Conservation (phyloP, 64 coral and sea anemone genomes). For the Catalaphyllia jardinei region DNA sequence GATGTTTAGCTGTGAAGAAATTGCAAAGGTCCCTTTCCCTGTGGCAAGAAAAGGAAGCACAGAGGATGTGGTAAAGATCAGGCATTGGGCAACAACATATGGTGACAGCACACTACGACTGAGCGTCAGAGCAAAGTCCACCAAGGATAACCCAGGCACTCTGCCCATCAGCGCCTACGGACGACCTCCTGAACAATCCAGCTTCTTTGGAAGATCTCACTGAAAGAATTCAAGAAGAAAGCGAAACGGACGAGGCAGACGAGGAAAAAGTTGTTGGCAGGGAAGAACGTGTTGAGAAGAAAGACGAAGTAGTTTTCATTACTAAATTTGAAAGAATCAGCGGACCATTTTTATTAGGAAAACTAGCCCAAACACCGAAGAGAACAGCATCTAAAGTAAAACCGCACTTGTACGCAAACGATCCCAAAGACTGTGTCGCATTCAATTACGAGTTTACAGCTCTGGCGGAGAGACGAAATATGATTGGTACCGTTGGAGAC, state of each 20-base stretch:
- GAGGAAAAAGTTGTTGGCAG: neutral
- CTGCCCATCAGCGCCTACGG: constrained; percentile 36
- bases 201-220: constrained; percentile 32
- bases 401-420: constrained; percentile 14
- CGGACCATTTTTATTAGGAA: constrained; percentile 23
- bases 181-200: constrained; percentile 30
- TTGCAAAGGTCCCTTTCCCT: constrained; percentile 28
- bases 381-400: constrained; percentile 46
- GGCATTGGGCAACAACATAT: constrained; percentile 37
- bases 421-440: constrained; percentile 27
- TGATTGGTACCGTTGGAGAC: constrained; percentile 14
- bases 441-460: constrained; percentile 54
- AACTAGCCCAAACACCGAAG: constrained; percentile 5
- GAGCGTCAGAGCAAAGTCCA: constrained; percentile 38
- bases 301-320: constrained; percentile 33
- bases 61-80: constrained; percentile 51
- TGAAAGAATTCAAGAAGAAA: constrained; percentile 24
- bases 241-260: neutral
- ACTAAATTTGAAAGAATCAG: constrained; percentile 30
- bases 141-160: constrained; percentile 49
- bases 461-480: constrained; percentile 28
- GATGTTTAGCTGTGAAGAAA: constrained; percentile 19
- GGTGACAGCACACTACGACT: constrained; percentile 28
- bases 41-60: constrained; percentile 42
- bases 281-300: constrained; percentile 20